phyloP scores from a whole-genome alignment of 2,888 invertebrate species.

The Oligia strigilis region DNA sequence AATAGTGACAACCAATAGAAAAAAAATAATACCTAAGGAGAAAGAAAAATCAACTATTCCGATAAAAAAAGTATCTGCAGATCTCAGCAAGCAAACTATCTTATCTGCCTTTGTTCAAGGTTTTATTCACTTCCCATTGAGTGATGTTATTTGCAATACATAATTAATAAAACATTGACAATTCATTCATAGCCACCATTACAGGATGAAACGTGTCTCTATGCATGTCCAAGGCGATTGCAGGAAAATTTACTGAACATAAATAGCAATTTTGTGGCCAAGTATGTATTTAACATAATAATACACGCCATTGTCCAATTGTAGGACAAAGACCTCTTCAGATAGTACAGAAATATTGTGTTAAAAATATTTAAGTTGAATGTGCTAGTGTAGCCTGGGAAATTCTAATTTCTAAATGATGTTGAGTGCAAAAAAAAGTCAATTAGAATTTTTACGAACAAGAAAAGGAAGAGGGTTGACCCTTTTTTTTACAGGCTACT shows the following conservation, averaged over 20 bases:
- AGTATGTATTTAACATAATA: not conserved
- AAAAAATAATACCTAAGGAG: too few species aligned
- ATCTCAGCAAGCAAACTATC: conserved; percentile 18
- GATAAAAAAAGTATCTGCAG: conserved; percentile 7
- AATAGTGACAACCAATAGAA: not conserved
- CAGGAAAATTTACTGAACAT: not conserved
- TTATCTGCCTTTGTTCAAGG: conserved; percentile 21
- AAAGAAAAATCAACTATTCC: too few species aligned
- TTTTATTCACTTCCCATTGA: conserved; percentile 1
- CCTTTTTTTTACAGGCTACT: not conserved
- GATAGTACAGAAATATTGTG: not conserved
- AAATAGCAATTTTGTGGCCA: not conserved
- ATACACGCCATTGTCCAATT: not conserved
- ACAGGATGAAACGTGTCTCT: not conserved
- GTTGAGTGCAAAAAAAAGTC: not conserved
- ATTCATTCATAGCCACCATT: not conserved
- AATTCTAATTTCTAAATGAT: not conserved
- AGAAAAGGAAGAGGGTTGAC: not conserved
- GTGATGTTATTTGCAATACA: not conserved
- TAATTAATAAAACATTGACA: not conserved
- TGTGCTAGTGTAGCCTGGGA: not conserved
- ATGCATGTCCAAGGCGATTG: not conserved
- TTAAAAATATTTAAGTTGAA: not conserved
- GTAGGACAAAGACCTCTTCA: not conserved
- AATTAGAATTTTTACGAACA: not conserved